These are phyloP conservation scores for Polyergus mexicanus DNA, from an alignment of 1,140 invertebrate species.

Conservation along the genomic window DNA sequence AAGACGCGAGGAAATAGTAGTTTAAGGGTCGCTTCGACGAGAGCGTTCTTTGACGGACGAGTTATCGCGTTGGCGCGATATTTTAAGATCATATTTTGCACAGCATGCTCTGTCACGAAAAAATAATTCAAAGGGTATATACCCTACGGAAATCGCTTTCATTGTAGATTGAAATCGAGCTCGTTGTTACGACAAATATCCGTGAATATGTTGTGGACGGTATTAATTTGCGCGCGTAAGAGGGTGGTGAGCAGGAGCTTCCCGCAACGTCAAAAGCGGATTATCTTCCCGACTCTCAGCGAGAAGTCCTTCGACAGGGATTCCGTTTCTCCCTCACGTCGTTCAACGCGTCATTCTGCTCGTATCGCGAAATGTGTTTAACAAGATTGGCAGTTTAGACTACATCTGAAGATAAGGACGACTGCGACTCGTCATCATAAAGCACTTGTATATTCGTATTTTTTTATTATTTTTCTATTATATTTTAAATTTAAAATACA, in stretches of 20 bases:
- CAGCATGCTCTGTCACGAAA: conserved; percentile 10
- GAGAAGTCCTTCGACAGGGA: neutral
- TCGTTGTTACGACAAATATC: conserved; percentile 20
- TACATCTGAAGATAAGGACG: neutral
- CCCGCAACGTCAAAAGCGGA: conserved; percentile 27
- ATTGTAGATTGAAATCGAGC: neutral
- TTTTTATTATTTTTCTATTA: too few species aligned
- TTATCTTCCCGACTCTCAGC: conserved; percentile 18
- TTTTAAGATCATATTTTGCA: conserved; percentile 43
- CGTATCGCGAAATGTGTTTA: neutral
- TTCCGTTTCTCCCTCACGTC: conserved; percentile 18
- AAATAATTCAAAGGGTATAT: conserved; percentile 52
- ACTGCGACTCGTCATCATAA: neutral
- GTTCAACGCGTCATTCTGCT: conserved; percentile 6
- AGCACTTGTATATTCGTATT: neutral
- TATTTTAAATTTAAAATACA: too few species aligned
- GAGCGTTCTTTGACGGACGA: conserved; percentile 33
- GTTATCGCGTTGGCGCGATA: conserved; percentile 50
- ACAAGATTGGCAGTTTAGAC: conserved; percentile 6
- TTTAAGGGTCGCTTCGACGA: conserved; percentile 24
- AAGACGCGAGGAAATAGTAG: neutral
- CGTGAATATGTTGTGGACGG: neutral
- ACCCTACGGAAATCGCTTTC: neutral
- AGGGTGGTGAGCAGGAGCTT: neutral
- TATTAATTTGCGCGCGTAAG: conserved; percentile 29